These are phyloP conservation scores for Urocitellus parryii DNA, from an alignment of 2,113 vertebrate genomes.

Conservation along the genomic window DNA sequence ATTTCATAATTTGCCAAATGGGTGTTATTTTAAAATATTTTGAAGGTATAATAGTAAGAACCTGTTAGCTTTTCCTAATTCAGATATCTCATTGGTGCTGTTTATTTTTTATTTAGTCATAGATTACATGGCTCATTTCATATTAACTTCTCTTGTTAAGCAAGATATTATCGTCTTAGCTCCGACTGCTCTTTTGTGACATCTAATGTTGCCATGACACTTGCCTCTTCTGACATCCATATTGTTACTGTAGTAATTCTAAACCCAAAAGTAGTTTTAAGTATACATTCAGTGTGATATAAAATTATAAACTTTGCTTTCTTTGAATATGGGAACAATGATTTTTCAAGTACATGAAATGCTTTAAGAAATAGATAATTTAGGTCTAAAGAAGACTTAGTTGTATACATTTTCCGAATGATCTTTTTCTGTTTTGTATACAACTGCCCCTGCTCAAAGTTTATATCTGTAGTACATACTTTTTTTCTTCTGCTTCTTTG, in stretches of 20 bases:
- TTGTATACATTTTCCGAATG: background rate
- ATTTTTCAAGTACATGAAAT: conserved; percentile 17
- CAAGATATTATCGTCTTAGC: background rate
- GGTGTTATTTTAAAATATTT: conserved; percentile 61
- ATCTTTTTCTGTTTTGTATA: conserved; percentile 1
- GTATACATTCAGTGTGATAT: background rate
- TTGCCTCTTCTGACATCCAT: background rate
- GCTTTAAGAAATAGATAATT: background rate
- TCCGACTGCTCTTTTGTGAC: conserved; percentile 27
- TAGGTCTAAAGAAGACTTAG: conserved; percentile 2
- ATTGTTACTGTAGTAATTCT: conserved; percentile 36
- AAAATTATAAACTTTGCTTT: background rate
- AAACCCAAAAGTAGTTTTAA: conserved; percentile 44
- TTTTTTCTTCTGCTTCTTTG: background rate
- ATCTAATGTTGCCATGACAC: conserved; percentile 36
- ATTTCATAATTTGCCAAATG: conserved; percentile 40
- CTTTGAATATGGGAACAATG: background rate
- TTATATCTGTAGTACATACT: background rate
- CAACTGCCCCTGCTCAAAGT: background rate
- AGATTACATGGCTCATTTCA: conserved; percentile 16
- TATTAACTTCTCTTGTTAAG: conserved; percentile 8
- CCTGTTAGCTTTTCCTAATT: conserved; percentile 1
- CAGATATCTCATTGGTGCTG: background rate
- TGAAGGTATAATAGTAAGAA: conserved; percentile 33
- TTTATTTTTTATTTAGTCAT: background rate